These are phyloP conservation scores for Ceratitis capitata DNA, from an alignment of 1,140 invertebrate species.

Conservation along the genomic window DNA sequence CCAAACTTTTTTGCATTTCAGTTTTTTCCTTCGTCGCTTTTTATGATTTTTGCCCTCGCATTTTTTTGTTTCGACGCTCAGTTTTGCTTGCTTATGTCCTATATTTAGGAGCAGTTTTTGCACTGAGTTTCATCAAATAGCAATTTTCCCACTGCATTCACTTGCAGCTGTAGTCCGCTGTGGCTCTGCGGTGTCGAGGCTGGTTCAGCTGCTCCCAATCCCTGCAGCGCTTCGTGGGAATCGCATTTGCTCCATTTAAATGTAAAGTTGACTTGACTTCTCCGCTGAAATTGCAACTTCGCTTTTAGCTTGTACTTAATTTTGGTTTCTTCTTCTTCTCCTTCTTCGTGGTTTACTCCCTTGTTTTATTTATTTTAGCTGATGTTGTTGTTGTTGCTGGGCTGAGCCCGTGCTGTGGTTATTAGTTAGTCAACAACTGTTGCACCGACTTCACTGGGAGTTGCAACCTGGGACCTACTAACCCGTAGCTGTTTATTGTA, in stretches of 20 bases:
- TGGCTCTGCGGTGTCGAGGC: neutral
- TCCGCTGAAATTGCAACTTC: neutral
- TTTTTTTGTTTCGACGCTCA: too few species aligned
- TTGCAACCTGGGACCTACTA: conserved; percentile 22
- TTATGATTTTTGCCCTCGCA: neutral
- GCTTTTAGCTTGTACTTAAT: neutral
- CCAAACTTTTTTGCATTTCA: neutral
- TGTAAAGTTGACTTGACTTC: neutral
- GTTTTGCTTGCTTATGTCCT: neutral
- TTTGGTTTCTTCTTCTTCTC: neutral
- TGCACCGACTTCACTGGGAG: neutral
- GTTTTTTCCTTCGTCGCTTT: neutral
- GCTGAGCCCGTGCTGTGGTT: neutral
- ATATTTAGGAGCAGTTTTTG: neutral
- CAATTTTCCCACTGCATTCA: conserved; percentile 30
- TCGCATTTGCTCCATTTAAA: neutral
- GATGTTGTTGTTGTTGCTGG: neutral
- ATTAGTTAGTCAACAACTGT: conserved; percentile 5
- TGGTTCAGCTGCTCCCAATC: neutral
- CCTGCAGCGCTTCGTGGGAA: conserved; percentile 10
- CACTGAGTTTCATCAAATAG: neutral
- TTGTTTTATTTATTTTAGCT: too few species aligned
- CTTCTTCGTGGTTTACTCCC: too few species aligned
- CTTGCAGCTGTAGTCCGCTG: conserved; percentile 26
- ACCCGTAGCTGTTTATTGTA: neutral